Evolutionary conservation across 1,140 invertebrate species (phyloP).

Genomic region (Holotrichia oblita): DNA sequence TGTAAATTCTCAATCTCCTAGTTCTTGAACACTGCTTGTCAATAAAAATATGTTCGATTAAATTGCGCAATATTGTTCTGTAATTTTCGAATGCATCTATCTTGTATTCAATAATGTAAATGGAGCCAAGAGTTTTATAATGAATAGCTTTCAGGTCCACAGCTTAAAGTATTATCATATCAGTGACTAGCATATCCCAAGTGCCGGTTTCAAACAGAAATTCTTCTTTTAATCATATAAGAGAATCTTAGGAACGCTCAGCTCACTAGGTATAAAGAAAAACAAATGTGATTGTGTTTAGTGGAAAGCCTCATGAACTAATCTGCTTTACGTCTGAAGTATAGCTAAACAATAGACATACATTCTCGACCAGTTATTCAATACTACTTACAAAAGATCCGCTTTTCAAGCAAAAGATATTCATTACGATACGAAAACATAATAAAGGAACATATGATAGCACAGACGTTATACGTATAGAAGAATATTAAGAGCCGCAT

Average conservation of each 20-base stretch:
- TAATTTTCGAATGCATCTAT: no score
- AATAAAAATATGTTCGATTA: no score
- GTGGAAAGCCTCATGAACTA: neutral
- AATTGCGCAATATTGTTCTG: no score
- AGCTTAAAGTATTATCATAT: constrained; percentile 8
- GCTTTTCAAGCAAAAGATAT: neutral
- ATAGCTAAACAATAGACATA: neutral
- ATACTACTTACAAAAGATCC: neutral
- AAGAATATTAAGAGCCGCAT: no score
- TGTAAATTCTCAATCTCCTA: no score
- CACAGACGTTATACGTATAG: no score
- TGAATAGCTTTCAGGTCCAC: neutral
- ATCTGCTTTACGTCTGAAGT: neutral
- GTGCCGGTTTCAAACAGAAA: neutral
- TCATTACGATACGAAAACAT: neutral
- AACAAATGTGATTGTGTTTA: neutral
- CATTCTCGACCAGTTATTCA: neutral
- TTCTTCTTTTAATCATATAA: neutral
- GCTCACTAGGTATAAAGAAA: neutral
- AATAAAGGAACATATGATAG: neutral
- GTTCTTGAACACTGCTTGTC: no score
- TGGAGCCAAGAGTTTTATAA: no score
- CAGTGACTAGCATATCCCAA: no score
- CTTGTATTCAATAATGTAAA: neutral
- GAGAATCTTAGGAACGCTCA: neutral